phyloP scores from a whole-genome alignment of 2,113 vertebrate genomes.

The Oncorhynchus mykiss region DNA sequence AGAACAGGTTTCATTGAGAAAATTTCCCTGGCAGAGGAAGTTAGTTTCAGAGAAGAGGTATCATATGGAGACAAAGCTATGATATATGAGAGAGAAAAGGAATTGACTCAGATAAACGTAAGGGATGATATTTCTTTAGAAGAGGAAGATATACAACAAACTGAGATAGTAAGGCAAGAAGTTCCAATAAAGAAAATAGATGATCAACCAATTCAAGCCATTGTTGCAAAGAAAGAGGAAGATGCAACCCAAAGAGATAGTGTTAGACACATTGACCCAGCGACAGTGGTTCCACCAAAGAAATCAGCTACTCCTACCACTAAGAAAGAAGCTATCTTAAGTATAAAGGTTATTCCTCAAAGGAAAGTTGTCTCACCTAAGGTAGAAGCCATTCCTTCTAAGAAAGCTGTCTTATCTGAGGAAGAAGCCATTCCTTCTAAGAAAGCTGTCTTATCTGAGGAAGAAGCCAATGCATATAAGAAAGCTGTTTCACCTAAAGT shows the following conservation, averaged over 20 bases:
- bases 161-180: not conserved
- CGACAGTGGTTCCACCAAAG: not conserved
- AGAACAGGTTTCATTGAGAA: conserved; percentile 8
- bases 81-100: conserved; percentile 13
- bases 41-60: conserved; percentile 26
- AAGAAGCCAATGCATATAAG: not conserved
- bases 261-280: not conserved
- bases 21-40: conserved; percentile 27
- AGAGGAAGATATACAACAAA: conserved; percentile 1
- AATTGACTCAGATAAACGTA: not conserved
- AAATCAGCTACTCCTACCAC: not conserved
- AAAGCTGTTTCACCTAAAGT: not conserved
- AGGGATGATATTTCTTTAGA: conserved; percentile 15
- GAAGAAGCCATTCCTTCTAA: not conserved
- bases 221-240: not conserved
- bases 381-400: conserved; percentile 4
- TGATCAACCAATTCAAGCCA: not conserved
- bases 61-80: conserved; percentile 6
- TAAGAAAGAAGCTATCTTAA: not conserved
- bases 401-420: conserved; percentile 57
- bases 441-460: not conserved
- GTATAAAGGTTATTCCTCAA: conserved; percentile 3
- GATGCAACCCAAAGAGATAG: not conserved
- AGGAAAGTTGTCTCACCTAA: not conserved
- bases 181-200: conserved; percentile 3